Base-by-base conservation (phyloP, 2,888 invertebrate species). In the Camponotus fellah region DNA sequence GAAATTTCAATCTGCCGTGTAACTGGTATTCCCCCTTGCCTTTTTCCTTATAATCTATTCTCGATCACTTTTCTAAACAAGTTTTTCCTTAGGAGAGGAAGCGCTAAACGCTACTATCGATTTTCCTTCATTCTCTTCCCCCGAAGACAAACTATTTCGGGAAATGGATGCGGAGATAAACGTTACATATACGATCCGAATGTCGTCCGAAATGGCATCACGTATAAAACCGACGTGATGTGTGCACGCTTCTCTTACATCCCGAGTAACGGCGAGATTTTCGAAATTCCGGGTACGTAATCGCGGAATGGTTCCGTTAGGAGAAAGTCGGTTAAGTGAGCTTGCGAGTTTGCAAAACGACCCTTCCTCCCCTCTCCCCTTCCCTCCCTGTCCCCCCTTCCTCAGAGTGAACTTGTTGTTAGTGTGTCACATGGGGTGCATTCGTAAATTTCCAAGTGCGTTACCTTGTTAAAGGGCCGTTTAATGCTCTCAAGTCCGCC, bases 31-130 rank as follows among this genome's bases (percentile, higher is more conserved):
- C 62, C 0, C 17, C 60, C 43, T 80, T 12, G 26, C 34, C 46
- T 60, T 21, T 69, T 32, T 49, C 46, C 56, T 77, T 53, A 56
- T 77, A 66, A 71, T 80, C 60, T 46, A 77, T 77, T 37, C 60
- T 80, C 79, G 60, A 80, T 80, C 71, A 62, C 71, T 80, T 71
- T 80, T 71, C 79, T 71, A 71, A 69, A 69, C 60, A 80, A 71
- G 60, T 71, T 80, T 26, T 71, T 49, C 79, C 46, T 66, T 40
- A 14, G 40, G 64, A 0, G 26, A 26, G 37, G 17, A 65, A 69
- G 60, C 37, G 79, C 46, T 60, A 62, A 69, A 60, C 69, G 46
- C 34, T 32, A 21, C 17, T 60, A 79, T 79, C 66, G 77, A 79
- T 79, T 79, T 69, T 79, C 60, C 34, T 34, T 60, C 69, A 21